Base-by-base conservation (phyloP, 2,113 vertebrate genomes). In the Smithornis capensis region DNA sequence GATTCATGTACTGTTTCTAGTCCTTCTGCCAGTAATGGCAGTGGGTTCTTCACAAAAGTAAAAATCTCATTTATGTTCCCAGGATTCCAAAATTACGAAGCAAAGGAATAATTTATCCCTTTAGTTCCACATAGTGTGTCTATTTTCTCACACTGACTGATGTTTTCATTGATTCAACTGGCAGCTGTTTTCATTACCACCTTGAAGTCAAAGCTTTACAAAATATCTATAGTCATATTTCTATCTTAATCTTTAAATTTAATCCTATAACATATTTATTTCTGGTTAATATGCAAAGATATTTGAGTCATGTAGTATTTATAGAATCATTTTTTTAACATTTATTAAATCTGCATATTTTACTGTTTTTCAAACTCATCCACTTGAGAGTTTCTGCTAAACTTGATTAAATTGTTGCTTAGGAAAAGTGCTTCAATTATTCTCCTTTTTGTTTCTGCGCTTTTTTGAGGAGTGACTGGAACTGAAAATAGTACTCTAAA, bases 401-500 rank as follows among this genome's bases (percentile, higher is more conserved):
- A 89, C 64, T 80, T 80, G 40, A 89, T 91, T 87, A 91, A 85
- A 85, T 31, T 73, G 14, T 71, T 82, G 25, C 57, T 92, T 65
- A 57, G 49, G 35, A 93, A 90, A 83, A 69, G 4, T 60, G 19
- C 8, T 79, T 53, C 31, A 76, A 53, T 92, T 89, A 89, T 78
- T 81, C 52, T 73, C 7, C 18, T 25, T 53, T 82, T 87, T 71
- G 18, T 40, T 11, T 25, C 38, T 83, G 14, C 29, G 63, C 12
- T 87, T 87, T 89, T 90, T 81, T 85, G 67, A 89, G 82, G 38
- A 91, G 63, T 76, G 92, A 65, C 57, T 73, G 38, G 59, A 90
- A 88, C 55, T 80, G 71, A 96, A 96, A 96, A 92, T 83, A 91
- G n/a, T 85, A 28, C 47, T 94, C 25, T 76, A 63, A 94, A 80